Percentiles rank a stretch among this genome's conserved stretches.
These are phyloP conservation scores for Dasypolia templi DNA, from an alignment of 2,888 invertebrate genomes.

Conservation along the genomic window DNA sequence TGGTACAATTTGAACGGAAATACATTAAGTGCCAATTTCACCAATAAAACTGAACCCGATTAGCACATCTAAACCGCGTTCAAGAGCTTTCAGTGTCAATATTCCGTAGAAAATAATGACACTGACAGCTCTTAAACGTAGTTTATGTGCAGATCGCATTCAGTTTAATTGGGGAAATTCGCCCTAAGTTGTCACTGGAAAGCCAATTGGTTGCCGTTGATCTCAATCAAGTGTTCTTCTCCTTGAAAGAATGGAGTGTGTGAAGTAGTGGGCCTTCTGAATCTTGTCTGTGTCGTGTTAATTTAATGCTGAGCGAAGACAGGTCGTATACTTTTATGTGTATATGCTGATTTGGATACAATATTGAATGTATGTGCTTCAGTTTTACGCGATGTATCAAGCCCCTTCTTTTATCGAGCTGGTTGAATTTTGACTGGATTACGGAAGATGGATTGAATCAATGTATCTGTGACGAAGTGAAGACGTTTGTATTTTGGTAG, in stretches of 20 bases:
- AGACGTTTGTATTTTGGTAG: not conserved
- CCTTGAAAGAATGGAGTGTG: not conserved
- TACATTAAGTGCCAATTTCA: too few relatives aligned
- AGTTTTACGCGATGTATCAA: constrained; percentile 53
- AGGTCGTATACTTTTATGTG: constrained; percentile 55
- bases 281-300: not conserved
- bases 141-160: too few relatives aligned
- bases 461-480: not conserved
- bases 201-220: not conserved
- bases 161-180: too few relatives aligned
- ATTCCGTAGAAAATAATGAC: too few relatives aligned
- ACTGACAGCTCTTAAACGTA: too few relatives aligned
- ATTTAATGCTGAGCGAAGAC: constrained; percentile 61
- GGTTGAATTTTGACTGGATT: constrained; percentile 30
- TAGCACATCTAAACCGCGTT: too few relatives aligned
- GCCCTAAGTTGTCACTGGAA: too few relatives aligned
- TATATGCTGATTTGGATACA: constrained; percentile 62
- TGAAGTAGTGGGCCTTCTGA: constrained; percentile 13
- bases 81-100: too few relatives aligned
- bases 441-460: constrained; percentile 10
- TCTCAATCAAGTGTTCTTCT: not conserved
- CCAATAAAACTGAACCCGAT: too few relatives aligned
- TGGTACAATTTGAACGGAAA: not conserved
- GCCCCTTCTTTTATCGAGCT: constrained; percentile 21
- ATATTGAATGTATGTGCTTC: constrained; percentile 63